Evolutionary conservation across 2,797 vertebrate species (phyloP).

Genomic region (Cynodonichthys magdalenae): DNA sequence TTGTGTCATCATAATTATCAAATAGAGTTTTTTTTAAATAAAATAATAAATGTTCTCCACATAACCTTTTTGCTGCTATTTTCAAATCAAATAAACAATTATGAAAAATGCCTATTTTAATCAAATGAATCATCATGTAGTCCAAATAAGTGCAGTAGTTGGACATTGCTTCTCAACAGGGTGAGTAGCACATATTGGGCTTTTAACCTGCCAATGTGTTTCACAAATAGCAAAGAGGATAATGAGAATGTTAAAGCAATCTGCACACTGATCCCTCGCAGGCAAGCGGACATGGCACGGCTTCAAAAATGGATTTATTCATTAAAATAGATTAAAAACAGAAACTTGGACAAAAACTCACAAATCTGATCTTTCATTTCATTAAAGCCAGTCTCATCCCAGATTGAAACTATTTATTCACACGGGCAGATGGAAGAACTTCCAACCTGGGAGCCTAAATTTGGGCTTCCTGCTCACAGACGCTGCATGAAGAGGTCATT

Average conservation of each 20-base stretch:
- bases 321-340: constrained; percentile 63
- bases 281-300: constrained; percentile 58
- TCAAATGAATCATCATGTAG: constrained; percentile 15
- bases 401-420: constrained; percentile 78
- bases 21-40: constrained; percentile 47
- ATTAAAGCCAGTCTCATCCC: constrained; percentile 72
- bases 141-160: constrained; percentile 37
- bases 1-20: constrained; percentile 73
- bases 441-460: constrained; percentile 58
- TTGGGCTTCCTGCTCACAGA: constrained; percentile 52
- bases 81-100: constrained; percentile 19
- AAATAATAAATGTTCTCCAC: too few species aligned
- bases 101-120: constrained; percentile 11
- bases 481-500: constrained; percentile 63
- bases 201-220: constrained; percentile 65
- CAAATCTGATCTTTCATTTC: constrained; percentile 77
- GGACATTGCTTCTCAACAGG: constrained; percentile 32
- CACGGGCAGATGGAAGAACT: constrained; percentile 66
- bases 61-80: background rate
- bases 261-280: constrained; percentile 68
- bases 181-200: constrained; percentile 41
- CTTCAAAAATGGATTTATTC: constrained; percentile 74
- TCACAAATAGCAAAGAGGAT: constrained; percentile 65
- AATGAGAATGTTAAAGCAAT: constrained; percentile 72
- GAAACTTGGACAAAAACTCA: constrained; percentile 63